Conservation (phyloP, 2,113 vertebrate genomes). For the Gopherus flavomarginatus region DNA sequence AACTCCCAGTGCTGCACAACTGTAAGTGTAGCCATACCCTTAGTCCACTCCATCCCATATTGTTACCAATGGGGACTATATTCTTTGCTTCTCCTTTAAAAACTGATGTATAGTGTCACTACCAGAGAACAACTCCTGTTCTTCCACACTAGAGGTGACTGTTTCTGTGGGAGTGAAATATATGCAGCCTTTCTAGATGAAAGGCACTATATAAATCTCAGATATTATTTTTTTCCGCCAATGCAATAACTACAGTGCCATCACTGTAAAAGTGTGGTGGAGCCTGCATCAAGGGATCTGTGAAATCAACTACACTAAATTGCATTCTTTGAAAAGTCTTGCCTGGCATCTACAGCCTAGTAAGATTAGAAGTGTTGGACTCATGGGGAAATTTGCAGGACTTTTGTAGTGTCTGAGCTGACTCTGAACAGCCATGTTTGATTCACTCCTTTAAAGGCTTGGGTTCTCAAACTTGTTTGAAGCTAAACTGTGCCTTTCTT, state of each 20-base stretch:
- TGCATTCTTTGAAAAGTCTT: neutral
- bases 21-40: too few relatives aligned
- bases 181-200: neutral
- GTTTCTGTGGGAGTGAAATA: neutral
- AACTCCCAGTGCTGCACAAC: too few relatives aligned
- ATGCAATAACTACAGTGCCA: neutral
- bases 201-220: neutral
- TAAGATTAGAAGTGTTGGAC: neutral
- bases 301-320: neutral
- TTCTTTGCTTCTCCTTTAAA: neutral
- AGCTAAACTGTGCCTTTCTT: neutral
- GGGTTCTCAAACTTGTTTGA: neutral
- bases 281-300: neutral
- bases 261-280: neutral
- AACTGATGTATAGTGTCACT: neutral
- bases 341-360: neutral
- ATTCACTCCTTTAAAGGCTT: neutral
- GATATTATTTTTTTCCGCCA: neutral
- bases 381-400: neutral
- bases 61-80: neutral
- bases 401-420: neutral
- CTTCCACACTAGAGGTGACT: neutral
- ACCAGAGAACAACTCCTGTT: fast-evolving
- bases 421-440: neutral
- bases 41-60: neutral